These are phyloP conservation scores for Odontomachus brunneus DNA, from an alignment of 1,140 invertebrate genomes.

Conservation along the genomic window DNA sequence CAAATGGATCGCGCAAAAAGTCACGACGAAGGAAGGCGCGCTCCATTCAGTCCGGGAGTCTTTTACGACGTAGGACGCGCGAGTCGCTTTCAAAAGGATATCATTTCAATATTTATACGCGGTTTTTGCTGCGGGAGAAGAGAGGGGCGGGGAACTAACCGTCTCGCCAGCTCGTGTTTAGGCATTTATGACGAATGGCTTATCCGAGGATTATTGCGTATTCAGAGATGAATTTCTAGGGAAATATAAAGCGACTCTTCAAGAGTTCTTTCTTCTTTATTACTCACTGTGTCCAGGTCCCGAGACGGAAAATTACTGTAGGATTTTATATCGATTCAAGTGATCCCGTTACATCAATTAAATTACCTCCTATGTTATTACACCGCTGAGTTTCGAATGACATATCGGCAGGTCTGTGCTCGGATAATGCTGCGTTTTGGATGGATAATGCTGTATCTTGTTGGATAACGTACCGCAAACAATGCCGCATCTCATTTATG, in stretches of 20 bases:
- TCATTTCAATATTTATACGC: constrained; percentile 19
- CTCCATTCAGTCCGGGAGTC: background rate
- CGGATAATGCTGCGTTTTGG: constrained; percentile 25
- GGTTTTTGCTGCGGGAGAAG: background rate
- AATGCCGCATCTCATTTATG: constrained; percentile 34
- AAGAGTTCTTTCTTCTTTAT: background rate
- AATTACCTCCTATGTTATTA: constrained; percentile 21
- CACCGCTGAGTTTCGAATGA: constrained; percentile 14
- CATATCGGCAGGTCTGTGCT: constrained; percentile 14
- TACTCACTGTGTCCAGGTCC: background rate
- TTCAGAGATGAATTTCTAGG: too few relatives aligned
- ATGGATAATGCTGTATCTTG: background rate
- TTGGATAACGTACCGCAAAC: constrained; percentile 16
- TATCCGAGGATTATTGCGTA: background rate
- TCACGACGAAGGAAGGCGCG: background rate
- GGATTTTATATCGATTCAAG: background rate
- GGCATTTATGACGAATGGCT: background rate
- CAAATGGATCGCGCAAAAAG: constrained; percentile 26
- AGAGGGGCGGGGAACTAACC: background rate
- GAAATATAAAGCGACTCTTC: background rate
- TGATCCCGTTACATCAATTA: constrained; percentile 27
- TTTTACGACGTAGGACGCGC: background rate
- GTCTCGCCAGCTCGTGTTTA: too few relatives aligned
- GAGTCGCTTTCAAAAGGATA: background rate
- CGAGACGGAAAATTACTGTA: background rate